These are phyloP conservation scores for Drosophila tsacasi DNA, from an alignment of 1,140 invertebrate genomes.

Conservation along the genomic window DNA sequence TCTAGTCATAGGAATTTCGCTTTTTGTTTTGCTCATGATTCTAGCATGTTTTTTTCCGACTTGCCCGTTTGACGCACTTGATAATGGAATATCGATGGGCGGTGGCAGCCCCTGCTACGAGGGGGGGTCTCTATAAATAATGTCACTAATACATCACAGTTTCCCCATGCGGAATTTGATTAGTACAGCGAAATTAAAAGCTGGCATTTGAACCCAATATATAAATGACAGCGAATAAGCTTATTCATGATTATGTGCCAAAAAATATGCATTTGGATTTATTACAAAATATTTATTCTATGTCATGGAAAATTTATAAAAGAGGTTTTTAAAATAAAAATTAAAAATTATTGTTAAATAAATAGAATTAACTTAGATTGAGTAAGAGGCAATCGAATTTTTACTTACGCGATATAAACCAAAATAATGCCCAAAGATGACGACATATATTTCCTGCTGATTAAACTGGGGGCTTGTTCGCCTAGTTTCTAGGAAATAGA, in stretches of 20 bases:
- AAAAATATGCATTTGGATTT: neutral
- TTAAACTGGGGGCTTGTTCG: conserved; percentile 42
- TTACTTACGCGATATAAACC: neutral
- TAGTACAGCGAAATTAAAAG: conserved; percentile 12
- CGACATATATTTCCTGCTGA: conserved; percentile 19
- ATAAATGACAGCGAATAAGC: neutral
- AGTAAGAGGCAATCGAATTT: neutral
- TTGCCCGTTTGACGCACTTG: conserved; percentile 49
- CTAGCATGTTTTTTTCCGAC: conserved; percentile 22
- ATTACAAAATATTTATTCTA: neutral
- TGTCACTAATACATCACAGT: conserved; percentile 4
- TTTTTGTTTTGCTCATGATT: conserved; percentile 41
- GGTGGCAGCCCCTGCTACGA: neutral
- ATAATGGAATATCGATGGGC: conserved; percentile 32
- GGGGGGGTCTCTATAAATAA: conserved; percentile 28
- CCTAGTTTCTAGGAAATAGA: conserved; percentile 21
- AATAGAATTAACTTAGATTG: neutral
- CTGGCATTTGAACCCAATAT: conserved; percentile 6
- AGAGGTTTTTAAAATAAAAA: neutral
- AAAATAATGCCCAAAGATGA: neutral
- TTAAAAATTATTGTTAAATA: neutral
- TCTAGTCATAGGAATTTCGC: conserved; percentile 16
- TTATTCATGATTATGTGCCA: conserved; percentile 12
- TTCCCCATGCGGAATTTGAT: conserved; percentile 19
- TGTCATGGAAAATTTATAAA: neutral